Evolutionary conservation across 2,113 vertebrate species (phyloP).

Genomic region (Psophia crepitans): DNA sequence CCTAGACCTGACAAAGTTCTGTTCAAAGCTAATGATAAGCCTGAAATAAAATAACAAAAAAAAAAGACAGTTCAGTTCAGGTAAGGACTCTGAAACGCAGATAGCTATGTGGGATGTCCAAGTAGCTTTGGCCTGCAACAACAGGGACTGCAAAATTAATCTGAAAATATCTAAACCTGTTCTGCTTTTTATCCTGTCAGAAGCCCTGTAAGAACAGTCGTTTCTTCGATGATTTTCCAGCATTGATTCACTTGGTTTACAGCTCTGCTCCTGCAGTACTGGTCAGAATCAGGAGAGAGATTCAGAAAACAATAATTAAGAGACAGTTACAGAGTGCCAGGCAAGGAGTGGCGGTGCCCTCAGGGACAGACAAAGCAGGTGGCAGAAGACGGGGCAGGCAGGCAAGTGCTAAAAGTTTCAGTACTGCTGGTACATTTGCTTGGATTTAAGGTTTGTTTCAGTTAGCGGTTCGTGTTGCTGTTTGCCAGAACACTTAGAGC

Average conservation of each 20-base stretch:
- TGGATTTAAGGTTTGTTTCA: not conserved
- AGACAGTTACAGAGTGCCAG: not conserved
- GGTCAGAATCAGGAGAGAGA: not conserved
- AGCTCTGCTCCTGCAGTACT: not conserved
- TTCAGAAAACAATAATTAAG: not conserved
- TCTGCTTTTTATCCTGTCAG: slow-evolving; percentile 2
- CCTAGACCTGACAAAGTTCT: slow-evolving; percentile 1
- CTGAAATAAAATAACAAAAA: not conserved
- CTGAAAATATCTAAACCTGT: not conserved
- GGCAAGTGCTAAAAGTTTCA: not conserved
- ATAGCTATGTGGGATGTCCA: slow-evolving; percentile 54
- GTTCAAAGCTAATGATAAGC: slow-evolving; percentile 43
- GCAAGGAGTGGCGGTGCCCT: not conserved
- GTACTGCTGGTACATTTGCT: not conserved
- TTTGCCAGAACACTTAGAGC: not conserved
- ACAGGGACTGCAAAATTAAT: slow-evolving; percentile 1
- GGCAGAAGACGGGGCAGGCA: not conserved
- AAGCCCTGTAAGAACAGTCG: not conserved
- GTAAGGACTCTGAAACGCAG: slow-evolving; percentile 35
- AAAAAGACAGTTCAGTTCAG: slow-evolving; percentile 32
- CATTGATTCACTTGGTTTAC: not conserved
- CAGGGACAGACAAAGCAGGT: not conserved
- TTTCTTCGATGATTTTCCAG: slow-evolving; percentile 10
- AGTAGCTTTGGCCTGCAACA: slow-evolving; percentile 20
- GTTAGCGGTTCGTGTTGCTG: not conserved